These are phyloP conservation scores for Euzophera pinguis DNA, from an alignment of 2,888 invertebrate genomes.

Conservation along the genomic window DNA sequence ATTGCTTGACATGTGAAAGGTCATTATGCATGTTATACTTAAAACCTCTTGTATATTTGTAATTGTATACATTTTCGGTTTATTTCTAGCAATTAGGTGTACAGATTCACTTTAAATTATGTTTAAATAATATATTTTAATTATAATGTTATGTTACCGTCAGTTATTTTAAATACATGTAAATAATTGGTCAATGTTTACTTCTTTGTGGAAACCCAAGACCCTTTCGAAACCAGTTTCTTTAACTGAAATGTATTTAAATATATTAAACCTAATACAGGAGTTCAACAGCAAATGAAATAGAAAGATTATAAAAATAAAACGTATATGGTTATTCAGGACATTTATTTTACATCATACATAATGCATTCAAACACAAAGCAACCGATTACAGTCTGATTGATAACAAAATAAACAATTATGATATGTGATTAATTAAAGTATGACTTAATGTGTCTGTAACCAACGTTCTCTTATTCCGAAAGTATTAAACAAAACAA, in stretches of 20 bases:
- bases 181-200: too few species aligned
- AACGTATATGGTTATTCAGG: constrained; percentile 34
- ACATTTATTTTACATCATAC: constrained; percentile 54
- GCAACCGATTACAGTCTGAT: constrained; percentile 70
- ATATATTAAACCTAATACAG: too few species aligned
- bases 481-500: constrained; percentile 43
- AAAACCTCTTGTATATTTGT: constrained; percentile 26
- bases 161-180: too few species aligned
- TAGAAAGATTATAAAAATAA: constrained; percentile 12
- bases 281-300: too few species aligned
- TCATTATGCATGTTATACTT: constrained; percentile 1
- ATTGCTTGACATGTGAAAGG: constrained; percentile 20
- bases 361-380: constrained; percentile 63
- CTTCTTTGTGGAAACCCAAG: too few species aligned
- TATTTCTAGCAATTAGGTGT: constrained; percentile 12
- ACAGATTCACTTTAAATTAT: not conserved
- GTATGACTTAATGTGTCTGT: constrained; percentile 64
- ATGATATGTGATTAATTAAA: constrained; percentile 72
- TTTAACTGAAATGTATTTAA: too few species aligned
- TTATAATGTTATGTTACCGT: too few species aligned
- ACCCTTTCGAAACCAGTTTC: too few species aligned
- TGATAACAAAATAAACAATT: constrained; percentile 70
- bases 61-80: constrained; percentile 5
- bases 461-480: constrained; percentile 41
- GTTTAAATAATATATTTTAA: not conserved